A percentile compares a stretch with the other conserved stretches of the same genome.
These are phyloP conservation scores for Erythrolamprus reginae DNA, from an alignment of 2,113 vertebrate species.

Conservation along the genomic window DNA sequence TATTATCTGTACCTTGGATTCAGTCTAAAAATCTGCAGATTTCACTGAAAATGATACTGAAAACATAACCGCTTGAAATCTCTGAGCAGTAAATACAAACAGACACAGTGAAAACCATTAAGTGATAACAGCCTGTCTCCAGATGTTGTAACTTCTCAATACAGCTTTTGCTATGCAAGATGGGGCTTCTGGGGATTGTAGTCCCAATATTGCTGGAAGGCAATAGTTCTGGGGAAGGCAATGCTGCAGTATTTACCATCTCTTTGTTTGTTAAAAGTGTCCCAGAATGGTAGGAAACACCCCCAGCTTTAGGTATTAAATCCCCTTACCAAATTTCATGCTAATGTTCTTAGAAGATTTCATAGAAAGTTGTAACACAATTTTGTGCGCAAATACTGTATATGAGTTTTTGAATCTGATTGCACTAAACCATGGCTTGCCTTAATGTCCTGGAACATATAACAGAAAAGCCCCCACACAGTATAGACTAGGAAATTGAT, in stretches of 20 bases:
- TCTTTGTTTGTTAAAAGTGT: not conserved
- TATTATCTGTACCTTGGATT: not conserved
- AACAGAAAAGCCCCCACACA: not conserved
- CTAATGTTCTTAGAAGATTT: not conserved
- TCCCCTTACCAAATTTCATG: not conserved
- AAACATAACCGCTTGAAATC: not conserved
- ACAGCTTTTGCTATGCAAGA: not conserved
- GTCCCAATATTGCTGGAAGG: not conserved
- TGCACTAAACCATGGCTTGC: not conserved
- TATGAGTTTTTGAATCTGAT: not conserved
- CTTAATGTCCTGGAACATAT: not conserved
- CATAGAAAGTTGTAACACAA: not conserved
- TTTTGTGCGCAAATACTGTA: not conserved
- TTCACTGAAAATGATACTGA: not conserved
- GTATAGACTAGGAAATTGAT: not conserved
- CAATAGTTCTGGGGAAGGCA: not conserved
- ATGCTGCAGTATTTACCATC: not conserved
- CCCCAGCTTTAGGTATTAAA: not conserved
- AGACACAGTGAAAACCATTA: not conserved
- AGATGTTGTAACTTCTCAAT: not conserved
- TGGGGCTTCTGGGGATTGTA: not conserved
- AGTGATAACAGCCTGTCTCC: not conserved
- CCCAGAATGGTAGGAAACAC: not conserved
- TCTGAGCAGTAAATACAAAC: not conserved
- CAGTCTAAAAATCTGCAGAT: not conserved